Evolutionary conservation across 2,888 invertebrate genomes (phyloP).

Genomic region (Eupithecia pulchellata): DNA sequence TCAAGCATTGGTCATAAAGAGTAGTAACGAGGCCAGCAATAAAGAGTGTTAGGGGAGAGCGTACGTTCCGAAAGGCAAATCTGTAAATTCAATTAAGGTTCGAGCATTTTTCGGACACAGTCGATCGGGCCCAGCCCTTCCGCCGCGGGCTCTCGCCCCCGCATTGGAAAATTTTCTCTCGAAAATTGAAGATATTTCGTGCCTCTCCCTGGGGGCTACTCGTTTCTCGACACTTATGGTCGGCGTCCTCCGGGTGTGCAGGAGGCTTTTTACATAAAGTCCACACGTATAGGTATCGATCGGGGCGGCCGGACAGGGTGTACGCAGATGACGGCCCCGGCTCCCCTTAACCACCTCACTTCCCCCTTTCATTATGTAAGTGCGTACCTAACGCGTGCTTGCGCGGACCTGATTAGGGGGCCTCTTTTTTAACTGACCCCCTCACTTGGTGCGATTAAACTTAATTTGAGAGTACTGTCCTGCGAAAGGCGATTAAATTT

Average conservation of each 20-base stretch:
- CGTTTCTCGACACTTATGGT: conserved; percentile 85
- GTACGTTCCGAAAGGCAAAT: conserved; percentile 81
- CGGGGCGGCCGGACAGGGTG: conserved; percentile 83
- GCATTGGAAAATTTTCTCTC: conserved; percentile 85
- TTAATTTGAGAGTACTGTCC: conserved; percentile 80
- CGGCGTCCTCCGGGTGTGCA: conserved; percentile 83
- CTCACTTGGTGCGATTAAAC: conserved; percentile 81
- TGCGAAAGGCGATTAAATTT: conserved; percentile 68
- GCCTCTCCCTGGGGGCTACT: conserved; percentile 83
- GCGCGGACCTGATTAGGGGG: conserved; percentile 84
- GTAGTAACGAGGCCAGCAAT: conserved; percentile 72
- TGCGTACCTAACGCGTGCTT: conserved; percentile 84
- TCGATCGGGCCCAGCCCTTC: conserved; percentile 78
- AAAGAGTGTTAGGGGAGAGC: conserved; percentile 66
- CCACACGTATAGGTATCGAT: conserved; percentile 85
- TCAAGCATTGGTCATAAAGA: conserved; percentile 59
- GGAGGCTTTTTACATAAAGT: conserved; percentile 86
- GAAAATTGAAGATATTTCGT: conserved; percentile 85
- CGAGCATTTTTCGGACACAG: conserved; percentile 83
- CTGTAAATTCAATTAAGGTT: conserved; percentile 84
- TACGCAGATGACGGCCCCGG: conserved; percentile 83
- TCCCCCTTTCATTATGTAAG: conserved; percentile 86
- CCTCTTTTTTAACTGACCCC: conserved; percentile 85
- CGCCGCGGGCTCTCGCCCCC: conserved; percentile 81
- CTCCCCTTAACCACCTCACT: conserved; percentile 65